Evolutionary conservation across 2,113 vertebrate genomes (phyloP), one percentile per base, ranked within the genome.

Genomic region (Phalacrocorax pelagicus): DNA sequence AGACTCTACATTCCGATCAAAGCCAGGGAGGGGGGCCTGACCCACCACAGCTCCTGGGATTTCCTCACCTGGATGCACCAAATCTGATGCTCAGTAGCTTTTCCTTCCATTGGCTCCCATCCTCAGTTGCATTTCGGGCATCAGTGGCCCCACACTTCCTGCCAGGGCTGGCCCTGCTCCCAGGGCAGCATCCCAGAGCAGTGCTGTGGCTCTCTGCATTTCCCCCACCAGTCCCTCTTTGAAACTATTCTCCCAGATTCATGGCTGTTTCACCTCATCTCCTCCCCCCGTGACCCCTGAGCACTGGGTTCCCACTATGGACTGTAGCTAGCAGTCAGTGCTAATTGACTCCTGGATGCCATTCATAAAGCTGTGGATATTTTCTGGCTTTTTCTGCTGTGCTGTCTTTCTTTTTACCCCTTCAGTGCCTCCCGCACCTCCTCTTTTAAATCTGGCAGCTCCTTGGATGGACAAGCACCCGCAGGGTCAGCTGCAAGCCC

Each of bases 201-300:
- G 0, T 58, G 19, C 38, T 0, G 0, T 2, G 55, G 7, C 38
- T 63, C 42, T 57, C 46, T 66, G 57, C n/a, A 4, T 82, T 80
- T 82, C 16, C 47, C 36, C 4, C 17, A 2, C 11, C 2, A 2
- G 6, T 34, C 6, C 44, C 11, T 27, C 46, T 65, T 17, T 51
- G 44, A 86, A 81, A 49, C 58, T 10, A 5, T 44, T 77, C 72
- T 47, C n/a, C 6, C 19, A 38, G 18, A 46, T n/a, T 27, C 49
- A 21, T 70, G 71, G 40, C 30, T 73, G 40, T 61, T 69, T 22
- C 44, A 61, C 34, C 40, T 63, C 86, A 83, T 26, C 52, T 84
- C 16, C 63, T 84, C 18, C n/a, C 2, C 1, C 19, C 11, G 36
- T 18, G 26, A 81, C 18, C 34, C n/a, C 70, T 30, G 24, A 78